These are phyloP conservation scores for Rostratula benghalensis DNA, from an alignment of 2,113 vertebrate genomes.

Conservation along the genomic window DNA sequence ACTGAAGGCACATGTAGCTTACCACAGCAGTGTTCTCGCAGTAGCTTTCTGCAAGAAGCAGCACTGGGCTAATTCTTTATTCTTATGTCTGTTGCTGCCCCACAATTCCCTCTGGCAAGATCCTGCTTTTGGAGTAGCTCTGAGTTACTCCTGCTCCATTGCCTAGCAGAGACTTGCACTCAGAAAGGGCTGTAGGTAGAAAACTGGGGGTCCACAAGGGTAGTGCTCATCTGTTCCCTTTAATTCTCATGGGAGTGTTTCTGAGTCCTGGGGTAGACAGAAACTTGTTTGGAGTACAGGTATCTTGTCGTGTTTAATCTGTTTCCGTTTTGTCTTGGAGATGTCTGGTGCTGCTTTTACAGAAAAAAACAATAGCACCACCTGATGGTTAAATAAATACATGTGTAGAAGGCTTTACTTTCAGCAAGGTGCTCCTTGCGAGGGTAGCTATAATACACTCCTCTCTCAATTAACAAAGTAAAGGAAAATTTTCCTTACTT, in stretches of 20 bases:
- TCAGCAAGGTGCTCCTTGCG: neutral
- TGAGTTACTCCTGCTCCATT: neutral
- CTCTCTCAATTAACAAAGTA: neutral
- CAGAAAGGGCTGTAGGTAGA: neutral
- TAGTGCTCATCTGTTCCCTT: neutral
- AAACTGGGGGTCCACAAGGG: neutral
- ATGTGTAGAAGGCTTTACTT: neutral
- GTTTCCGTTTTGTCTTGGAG: neutral
- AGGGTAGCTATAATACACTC: neutral
- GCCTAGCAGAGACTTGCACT: neutral
- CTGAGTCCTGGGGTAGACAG: neutral
- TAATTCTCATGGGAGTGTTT: neutral
- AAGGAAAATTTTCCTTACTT: neutral
- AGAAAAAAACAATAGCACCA: neutral
- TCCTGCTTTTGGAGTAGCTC: neutral
- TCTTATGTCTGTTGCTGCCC: neutral
- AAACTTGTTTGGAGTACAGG: neutral
- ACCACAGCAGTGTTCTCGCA: neutral
- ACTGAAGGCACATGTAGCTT: neutral
- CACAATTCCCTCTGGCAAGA: neutral
- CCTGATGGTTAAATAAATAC: constrained; percentile 3
- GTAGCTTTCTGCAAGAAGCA: neutral
- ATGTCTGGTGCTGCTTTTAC: neutral
- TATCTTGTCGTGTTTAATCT: neutral
- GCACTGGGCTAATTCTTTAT: neutral